Evolutionary conservation across 2,888 invertebrate species (phyloP).

Genomic region (Caenorhabditis becei): DNA sequence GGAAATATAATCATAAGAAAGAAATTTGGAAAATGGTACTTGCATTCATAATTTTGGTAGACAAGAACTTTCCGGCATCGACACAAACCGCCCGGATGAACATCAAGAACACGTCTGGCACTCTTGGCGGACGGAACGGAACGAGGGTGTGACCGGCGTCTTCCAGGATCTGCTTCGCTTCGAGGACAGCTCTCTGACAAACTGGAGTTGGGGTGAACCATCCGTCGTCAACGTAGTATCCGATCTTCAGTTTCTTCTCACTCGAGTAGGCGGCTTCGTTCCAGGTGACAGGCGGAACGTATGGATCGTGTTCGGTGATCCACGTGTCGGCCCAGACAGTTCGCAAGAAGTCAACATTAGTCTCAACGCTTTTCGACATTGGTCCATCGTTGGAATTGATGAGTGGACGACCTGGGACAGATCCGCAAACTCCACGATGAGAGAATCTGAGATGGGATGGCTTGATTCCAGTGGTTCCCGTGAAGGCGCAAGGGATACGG

Average conservation of each 20-base stretch:
- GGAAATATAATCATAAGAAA: conserved; percentile 1
- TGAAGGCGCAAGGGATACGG: conserved; percentile 83
- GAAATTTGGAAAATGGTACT: not conserved
- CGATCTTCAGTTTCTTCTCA: conserved; percentile 62
- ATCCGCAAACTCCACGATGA: conserved; percentile 69
- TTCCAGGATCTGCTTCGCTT: conserved; percentile 72
- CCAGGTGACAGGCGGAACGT: conserved; percentile 75
- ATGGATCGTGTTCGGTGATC: conserved; percentile 71
- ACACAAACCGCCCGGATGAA: conserved; percentile 73
- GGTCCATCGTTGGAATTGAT: conserved; percentile 77
- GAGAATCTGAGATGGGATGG: conserved; percentile 74
- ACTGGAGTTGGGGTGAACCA: conserved; percentile 77
- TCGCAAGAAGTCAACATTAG: conserved; percentile 68
- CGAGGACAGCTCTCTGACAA: conserved; percentile 71
- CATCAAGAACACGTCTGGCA: conserved; percentile 64
- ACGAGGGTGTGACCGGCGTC: conserved; percentile 72
- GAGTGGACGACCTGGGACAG: conserved; percentile 76
- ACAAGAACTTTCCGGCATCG: conserved; percentile 74
- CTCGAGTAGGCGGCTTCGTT: conserved; percentile 66
- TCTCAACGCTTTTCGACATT: conserved; percentile 71
- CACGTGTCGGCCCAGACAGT: conserved; percentile 69
- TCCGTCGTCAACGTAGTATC: conserved; percentile 76
- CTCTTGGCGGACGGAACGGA: conserved; percentile 72
- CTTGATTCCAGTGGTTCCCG: conserved; percentile 83
- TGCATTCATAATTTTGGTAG: conserved; percentile 67